Conservation (phyloP, 2,888 invertebrate species). For the Spilarctia lutea region DNA sequence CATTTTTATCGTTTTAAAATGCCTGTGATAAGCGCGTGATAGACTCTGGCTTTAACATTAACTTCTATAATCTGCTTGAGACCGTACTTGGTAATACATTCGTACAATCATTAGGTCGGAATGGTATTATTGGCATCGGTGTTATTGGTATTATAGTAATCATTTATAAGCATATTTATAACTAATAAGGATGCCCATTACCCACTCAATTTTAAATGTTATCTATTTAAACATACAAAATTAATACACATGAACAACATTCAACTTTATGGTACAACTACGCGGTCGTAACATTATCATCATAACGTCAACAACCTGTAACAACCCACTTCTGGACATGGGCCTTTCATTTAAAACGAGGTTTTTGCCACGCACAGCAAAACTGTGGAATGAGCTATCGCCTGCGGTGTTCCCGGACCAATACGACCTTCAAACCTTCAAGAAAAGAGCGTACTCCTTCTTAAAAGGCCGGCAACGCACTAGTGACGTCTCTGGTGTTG, state of each 20-base stretch:
- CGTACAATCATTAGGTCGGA: not conserved
- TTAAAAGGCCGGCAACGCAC: no score
- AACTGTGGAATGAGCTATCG: no score
- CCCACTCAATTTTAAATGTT: not conserved
- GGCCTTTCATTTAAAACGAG: no score
- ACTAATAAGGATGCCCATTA: not conserved
- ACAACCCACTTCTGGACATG: no score
- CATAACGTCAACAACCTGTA: no score
- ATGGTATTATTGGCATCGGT: not conserved
- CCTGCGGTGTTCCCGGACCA: no score
- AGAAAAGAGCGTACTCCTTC: no score
- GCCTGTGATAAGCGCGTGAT: not conserved
- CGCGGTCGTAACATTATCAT: fast-evolving
- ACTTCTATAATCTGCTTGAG: not conserved
- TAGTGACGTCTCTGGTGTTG: no score
- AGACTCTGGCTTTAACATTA: not conserved
- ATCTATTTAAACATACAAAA: not conserved
- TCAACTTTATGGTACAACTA: not conserved
- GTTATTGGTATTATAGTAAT: not conserved
- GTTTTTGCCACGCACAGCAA: no score
- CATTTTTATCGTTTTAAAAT: not conserved
- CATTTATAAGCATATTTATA: not conserved
- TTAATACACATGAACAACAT: not conserved
- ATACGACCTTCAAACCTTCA: no score
- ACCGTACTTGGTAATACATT: not conserved